Evolutionary conservation across 2,888 invertebrate species (phyloP).

Genomic region (Dryocosmus kuriphilus): DNA sequence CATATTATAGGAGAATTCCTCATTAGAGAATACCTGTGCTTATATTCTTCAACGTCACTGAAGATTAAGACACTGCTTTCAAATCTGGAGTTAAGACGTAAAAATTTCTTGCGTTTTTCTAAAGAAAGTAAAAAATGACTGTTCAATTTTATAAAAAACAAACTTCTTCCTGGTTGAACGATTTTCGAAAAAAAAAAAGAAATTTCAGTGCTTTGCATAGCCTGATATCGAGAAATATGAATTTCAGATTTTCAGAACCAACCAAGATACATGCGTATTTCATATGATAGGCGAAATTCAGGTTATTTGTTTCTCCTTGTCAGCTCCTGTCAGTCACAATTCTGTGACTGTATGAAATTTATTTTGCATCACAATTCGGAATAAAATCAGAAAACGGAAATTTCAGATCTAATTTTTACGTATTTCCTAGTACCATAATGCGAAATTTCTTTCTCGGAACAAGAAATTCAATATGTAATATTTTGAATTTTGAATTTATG

Average conservation of each 20-base stretch:
- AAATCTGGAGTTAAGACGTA: background rate
- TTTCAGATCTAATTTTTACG: background rate
- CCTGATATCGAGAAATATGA: background rate
- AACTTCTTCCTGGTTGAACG: too few species aligned
- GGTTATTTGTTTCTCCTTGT: too few species aligned
- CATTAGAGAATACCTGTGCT: background rate
- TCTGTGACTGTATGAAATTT: background rate
- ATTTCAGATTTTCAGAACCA: background rate
- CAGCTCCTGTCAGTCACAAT: too few species aligned
- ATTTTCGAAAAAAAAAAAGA: too few species aligned
- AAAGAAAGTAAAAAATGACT: background rate
- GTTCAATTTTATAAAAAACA: background rate
- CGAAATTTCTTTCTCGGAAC: background rate
- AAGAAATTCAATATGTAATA: background rate
- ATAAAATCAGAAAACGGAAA: background rate
- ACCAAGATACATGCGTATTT: too few species aligned
- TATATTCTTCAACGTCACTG: constrained; percentile 2
- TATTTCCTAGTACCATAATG: background rate
- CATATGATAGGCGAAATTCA: too few species aligned
- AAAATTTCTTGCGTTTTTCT: background rate
- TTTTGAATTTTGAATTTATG: too few species aligned
- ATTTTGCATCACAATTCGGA: background rate
- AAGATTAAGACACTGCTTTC: background rate
- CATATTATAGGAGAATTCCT: constrained; percentile 16
- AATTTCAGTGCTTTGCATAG: too few species aligned